phyloP scores from a whole-genome alignment of 2,113 vertebrate species.

The Alces alces region DNA sequence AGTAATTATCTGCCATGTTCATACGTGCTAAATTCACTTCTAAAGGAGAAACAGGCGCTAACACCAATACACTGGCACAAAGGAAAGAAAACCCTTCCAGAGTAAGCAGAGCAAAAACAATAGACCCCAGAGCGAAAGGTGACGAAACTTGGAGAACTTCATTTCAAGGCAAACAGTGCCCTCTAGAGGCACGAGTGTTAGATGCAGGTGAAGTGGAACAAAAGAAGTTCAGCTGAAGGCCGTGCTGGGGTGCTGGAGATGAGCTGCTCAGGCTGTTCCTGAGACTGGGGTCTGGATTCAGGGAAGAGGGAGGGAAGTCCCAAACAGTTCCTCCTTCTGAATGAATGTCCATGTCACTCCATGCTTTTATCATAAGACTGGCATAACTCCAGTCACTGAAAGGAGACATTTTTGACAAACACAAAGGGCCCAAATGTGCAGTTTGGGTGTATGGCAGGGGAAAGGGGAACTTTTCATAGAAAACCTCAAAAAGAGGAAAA shows the following conservation, averaged over 20 bases:
- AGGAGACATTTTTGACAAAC: neutral
- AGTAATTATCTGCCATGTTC: constrained; percentile 26
- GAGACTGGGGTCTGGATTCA: neutral
- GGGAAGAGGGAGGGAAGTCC: neutral
- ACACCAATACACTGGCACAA: neutral
- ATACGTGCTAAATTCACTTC: neutral
- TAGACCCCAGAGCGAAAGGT: neutral
- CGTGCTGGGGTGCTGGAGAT: neutral
- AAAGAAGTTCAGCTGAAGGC: neutral
- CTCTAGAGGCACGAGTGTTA: constrained; percentile 62
- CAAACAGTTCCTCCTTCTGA: neutral
- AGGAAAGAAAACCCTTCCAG: neutral
- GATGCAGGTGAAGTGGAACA: constrained; percentile 33
- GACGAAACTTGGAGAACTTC: constrained; percentile 31
- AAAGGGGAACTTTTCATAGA: neutral
- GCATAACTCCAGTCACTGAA: neutral
- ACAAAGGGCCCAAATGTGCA: too few relatives aligned
- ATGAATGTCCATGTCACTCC: too few relatives aligned
- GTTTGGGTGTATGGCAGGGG: neutral
- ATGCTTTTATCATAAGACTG: neutral
- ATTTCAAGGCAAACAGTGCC: constrained; percentile 79
- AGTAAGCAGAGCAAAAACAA: constrained; percentile 42
- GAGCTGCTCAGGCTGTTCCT: neutral
- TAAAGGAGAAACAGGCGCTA: neutral
- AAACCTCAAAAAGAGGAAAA: neutral